Evolutionary conservation across 2,113 vertebrate genomes (phyloP).

Genomic region (Hirundichthys speculiger): DNA sequence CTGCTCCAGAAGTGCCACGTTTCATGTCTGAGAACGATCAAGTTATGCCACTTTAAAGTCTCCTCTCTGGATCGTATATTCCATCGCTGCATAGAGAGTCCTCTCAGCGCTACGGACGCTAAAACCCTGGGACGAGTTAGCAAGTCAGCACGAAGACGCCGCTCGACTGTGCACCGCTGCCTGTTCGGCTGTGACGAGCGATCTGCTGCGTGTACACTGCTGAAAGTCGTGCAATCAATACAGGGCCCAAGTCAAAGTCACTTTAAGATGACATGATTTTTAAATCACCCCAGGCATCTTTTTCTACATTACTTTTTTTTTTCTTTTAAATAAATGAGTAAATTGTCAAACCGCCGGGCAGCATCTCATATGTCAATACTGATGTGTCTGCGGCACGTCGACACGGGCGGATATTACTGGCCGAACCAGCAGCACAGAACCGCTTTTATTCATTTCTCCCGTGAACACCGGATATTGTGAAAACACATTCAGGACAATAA

Average conservation of each 20-base stretch:
- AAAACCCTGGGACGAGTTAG: too few species aligned
- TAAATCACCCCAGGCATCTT: neutral
- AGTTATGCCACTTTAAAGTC: too few species aligned
- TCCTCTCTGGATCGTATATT: too few species aligned
- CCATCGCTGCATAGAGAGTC: too few species aligned
- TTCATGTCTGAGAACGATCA: too few species aligned
- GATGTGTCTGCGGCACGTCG: too few species aligned
- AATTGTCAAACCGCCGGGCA: neutral
- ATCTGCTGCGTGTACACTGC: neutral
- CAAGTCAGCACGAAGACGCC: neutral
- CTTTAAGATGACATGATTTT: neutral
- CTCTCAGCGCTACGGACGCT: too few species aligned
- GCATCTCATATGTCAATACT: neutral
- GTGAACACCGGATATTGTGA: neutral
- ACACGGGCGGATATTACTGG: neutral
- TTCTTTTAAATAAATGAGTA: neutral
- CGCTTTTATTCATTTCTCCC: neutral
- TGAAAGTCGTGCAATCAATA: constrained; percentile 1
- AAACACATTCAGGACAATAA: neutral
- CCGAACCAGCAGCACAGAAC: neutral
- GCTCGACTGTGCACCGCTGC: neutral
- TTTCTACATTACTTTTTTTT: neutral
- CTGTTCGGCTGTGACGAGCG: neutral
- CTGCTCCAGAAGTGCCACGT: too few species aligned
- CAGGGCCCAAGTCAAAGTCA: neutral